Percentiles rank a stretch among this genome's conserved stretches.
Evolutionary conservation across 2,888 invertebrate species (phyloP).

Genomic region (Dryomyza anilis): DNA sequence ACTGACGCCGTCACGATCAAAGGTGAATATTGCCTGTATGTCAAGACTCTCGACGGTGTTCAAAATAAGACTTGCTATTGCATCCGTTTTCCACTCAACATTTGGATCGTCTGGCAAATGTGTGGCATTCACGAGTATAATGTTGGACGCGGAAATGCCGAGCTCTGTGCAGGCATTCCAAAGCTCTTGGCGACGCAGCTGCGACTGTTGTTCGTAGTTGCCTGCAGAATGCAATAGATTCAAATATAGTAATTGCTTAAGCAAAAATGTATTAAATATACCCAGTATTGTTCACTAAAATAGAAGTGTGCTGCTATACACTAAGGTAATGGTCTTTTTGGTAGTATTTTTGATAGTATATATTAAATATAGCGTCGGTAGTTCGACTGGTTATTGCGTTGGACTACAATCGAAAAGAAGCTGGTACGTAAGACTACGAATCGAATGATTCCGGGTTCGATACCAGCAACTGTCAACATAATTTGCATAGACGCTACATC

Average conservation of each 20-base stretch:
- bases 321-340: too few species aligned
- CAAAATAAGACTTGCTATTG: slow-evolving; percentile 68
- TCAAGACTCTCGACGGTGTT: slow-evolving; percentile 74
- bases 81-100: slow-evolving; percentile 75
- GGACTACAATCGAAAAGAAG: too few species aligned
- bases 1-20: slow-evolving; percentile 92
- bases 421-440: too few species aligned
- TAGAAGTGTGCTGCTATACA: too few species aligned
- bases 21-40: slow-evolving; percentile 87
- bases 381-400: too few species aligned
- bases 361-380: too few species aligned
- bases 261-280: neutral
- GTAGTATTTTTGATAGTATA: too few species aligned
- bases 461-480: too few species aligned
- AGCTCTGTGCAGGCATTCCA: slow-evolving; percentile 79
- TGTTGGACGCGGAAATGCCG: slow-evolving; percentile 78
- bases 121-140: slow-evolving; percentile 74
- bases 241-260: neutral
- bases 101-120: slow-evolving; percentile 78
- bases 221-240: slow-evolving; percentile 61
- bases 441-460: too few species aligned
- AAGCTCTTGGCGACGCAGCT: slow-evolving; percentile 76
- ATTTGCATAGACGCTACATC: too few species aligned
- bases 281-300: neutral
- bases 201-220: slow-evolving; percentile 69